Evolutionary conservation across 2,113 vertebrate genomes (phyloP).

Genomic region (Poeciliopsis retropinna): DNA sequence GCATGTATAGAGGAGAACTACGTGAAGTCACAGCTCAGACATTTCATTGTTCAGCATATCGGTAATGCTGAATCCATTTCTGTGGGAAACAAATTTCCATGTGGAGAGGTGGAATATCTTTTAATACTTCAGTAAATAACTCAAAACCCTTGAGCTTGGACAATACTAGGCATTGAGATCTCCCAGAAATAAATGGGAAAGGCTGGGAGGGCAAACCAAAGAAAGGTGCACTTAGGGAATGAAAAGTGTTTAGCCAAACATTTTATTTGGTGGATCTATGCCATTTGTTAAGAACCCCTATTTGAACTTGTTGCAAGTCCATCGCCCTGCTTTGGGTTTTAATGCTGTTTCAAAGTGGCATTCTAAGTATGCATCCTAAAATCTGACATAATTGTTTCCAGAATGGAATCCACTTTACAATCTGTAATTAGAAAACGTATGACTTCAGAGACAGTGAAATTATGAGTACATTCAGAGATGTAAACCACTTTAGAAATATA

Average conservation of each 20-base stretch:
- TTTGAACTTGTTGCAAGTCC: no score
- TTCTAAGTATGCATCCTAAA: no score
- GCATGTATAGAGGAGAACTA: background rate
- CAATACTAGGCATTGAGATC: background rate
- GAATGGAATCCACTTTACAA: no score
- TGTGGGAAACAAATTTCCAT: background rate
- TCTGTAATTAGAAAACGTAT: no score
- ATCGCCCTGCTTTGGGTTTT: no score
- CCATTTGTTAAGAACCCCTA: no score
- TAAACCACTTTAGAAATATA: no score
- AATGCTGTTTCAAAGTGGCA: no score
- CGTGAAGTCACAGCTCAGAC: background rate
- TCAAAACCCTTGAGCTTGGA: background rate
- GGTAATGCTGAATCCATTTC: slow-evolving; percentile 1
- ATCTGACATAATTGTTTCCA: no score
- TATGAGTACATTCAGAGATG: no score
- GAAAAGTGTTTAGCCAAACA: no score
- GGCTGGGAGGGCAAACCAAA: background rate
- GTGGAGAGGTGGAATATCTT: background rate
- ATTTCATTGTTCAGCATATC: slow-evolving; percentile 4
- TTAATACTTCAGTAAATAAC: slow-evolving; percentile 1
- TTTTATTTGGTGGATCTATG: background rate
- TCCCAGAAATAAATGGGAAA: background rate
- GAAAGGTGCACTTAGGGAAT: background rate
- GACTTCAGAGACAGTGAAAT: no score